Evolutionary conservation across 2,797 vertebrate genomes (phyloP), one percentile per base, ranked within the genome.

Genomic region (Urocyon cinereoargenteus): DNA sequence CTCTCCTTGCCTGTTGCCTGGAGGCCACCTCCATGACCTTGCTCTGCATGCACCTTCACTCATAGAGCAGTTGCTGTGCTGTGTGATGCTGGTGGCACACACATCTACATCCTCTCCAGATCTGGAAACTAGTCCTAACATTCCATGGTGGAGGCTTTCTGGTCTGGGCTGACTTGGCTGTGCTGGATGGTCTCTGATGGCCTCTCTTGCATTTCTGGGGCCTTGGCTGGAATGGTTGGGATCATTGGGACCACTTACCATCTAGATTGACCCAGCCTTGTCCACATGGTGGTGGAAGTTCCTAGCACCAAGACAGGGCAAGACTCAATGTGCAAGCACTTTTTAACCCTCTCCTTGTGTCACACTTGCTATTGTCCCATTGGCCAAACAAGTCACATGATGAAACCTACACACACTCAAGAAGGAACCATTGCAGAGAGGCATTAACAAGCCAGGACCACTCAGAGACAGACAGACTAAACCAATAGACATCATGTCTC

Each of bases 41-140:
- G 70, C 13, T 31, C 68, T 66, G 28, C 34, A 40, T 5, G 5
- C n/a, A 16, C 26, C n/a, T 40, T 55, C 40, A 40, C 82, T 72
- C n/a, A 21, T 21, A 26, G n/a, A 45, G 66, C 22, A 53, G 10
- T 5, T 7, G 8, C 55, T 61, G 18, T 24, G 51, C 36, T 16
- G 36, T 36, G 49, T 31, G 83, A 53, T 31, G 3, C 0, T 1
- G n/a, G 3, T 4, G 4, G 3, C 40, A 5, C 26, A 4, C 24
- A 49, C 1, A 15, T 8, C 14, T 4, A 4, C 9, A 2, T 88
- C 70, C 40, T 59, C 28, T n/a, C 21, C n/a, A 22, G 31, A 31
- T 61, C 53, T 19, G 14, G 26, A 26, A 59, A n/a, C 31, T 5
- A 31, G 40, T 57, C 6, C 2, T 36, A 2, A 66, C 1, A 11